These are phyloP conservation scores for Spinibarbus caldwelli DNA, from an alignment of 2,797 vertebrate species.

Conservation along the genomic window DNA sequence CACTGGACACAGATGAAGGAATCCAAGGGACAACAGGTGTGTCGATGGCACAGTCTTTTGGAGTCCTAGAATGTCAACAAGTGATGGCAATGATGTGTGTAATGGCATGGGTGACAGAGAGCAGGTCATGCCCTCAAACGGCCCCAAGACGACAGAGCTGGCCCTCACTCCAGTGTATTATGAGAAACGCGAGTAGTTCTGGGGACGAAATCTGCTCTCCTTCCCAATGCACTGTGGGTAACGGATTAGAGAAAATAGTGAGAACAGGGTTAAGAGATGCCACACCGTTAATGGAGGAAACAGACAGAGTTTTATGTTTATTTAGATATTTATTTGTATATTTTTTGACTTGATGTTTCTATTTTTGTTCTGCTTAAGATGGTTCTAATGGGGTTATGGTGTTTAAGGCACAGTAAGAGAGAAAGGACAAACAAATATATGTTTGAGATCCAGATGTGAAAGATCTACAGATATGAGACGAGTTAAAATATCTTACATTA, in stretches of 20 bases:
- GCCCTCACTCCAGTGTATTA: slow-evolving; percentile 47
- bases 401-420: neutral
- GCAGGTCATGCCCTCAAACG: neutral
- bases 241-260: slow-evolving; percentile 8
- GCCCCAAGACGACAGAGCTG: slow-evolving; percentile 25
- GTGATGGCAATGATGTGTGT: slow-evolving; percentile 6
- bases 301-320: neutral
- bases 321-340: slow-evolving; percentile 17
- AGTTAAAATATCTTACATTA: slow-evolving; percentile 20
- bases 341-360: neutral
- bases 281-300: neutral
- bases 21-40: slow-evolving; percentile 96
- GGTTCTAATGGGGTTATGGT: neutral
- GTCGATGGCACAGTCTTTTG: slow-evolving; percentile 92
- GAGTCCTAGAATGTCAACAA: slow-evolving; percentile 82
- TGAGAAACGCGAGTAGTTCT: slow-evolving; percentile 7
- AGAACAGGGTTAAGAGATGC: slow-evolving; percentile 10
- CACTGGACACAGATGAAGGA: slow-evolving; percentile 99
- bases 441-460: neutral
- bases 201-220: neutral
- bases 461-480: neutral
- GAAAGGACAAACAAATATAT: neutral
- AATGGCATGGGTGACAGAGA: neutral
- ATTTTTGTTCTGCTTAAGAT: neutral
- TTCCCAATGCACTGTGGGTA: slow-evolving; percentile 17